phyloP scores from a whole-genome alignment of 1,140 invertebrate species.

The Coenobita brevimanus region DNA sequence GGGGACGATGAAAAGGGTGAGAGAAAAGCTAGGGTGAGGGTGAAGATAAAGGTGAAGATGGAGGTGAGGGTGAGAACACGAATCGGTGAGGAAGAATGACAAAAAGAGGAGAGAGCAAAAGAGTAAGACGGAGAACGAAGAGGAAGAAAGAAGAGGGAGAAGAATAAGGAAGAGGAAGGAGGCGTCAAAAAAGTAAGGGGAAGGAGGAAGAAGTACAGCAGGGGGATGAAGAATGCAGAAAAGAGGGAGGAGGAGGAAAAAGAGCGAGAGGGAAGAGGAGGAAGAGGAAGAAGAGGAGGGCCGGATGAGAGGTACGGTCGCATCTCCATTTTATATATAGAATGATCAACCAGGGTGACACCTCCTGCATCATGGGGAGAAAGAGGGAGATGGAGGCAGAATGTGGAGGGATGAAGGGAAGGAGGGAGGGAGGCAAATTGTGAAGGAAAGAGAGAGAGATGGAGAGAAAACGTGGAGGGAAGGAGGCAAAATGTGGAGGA shows the following conservation, averaged over 20 bases:
- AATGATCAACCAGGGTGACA: conserved; percentile 22
- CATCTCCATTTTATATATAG: conserved; percentile 41
- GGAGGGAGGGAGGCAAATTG: not conserved
- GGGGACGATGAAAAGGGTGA: not conserved
- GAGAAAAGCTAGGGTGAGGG: not conserved
- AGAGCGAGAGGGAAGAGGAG: not conserved
- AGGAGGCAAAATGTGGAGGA: too few relatives aligned
- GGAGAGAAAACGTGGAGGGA: too few relatives aligned
- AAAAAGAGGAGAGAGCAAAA: not conserved
- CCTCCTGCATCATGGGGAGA: conserved; percentile 9
- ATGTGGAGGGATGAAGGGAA: not conserved
- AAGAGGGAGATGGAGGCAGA: not conserved
- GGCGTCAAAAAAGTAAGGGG: too few relatives aligned
- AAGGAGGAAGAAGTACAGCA: too few relatives aligned
- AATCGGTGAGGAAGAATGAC: not conserved
- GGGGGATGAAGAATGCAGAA: too few relatives aligned
- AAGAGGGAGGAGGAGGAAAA: not conserved
- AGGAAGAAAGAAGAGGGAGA: not conserved
- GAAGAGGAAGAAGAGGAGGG: not conserved
- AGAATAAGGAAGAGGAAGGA: too few relatives aligned
- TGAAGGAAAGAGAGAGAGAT: not conserved
- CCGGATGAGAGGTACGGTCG: not conserved
- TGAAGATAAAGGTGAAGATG: not conserved
- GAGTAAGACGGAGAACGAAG: not conserved
- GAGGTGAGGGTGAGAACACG: not conserved